These are phyloP conservation scores for Ambastaia sidthimunki DNA, from an alignment of 2,797 vertebrate species.

Conservation along the genomic window DNA sequence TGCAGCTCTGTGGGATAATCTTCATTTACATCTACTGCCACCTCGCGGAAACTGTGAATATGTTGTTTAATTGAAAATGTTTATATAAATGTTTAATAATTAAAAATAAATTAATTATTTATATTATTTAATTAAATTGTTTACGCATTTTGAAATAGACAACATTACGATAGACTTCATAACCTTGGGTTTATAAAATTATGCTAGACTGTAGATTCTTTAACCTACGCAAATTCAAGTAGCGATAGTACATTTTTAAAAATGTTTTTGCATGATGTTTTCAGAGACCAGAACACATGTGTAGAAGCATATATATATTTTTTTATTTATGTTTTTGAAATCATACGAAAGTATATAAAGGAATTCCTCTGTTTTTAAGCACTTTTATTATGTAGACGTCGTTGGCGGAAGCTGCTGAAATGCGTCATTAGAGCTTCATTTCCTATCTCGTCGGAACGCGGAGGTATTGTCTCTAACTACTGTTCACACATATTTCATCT, in stretches of 20 bases:
- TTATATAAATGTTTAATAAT: too few species aligned
- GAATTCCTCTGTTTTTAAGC: not conserved
- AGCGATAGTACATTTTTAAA: not conserved
- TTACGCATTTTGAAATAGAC: too few species aligned
- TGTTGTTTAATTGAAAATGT: not conserved
- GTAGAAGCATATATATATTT: not conserved
- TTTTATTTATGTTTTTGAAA: not conserved
- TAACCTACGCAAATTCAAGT: too few species aligned
- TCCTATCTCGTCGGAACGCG: conserved; percentile 38
- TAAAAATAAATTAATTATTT: too few species aligned
- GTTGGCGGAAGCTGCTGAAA: conserved; percentile 26
- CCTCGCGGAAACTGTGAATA: not conserved
- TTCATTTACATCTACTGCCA: not conserved
- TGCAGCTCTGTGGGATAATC: too few species aligned
- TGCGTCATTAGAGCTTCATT: conserved; percentile 17
- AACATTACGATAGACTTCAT: too few species aligned
- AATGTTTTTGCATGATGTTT: not conserved
- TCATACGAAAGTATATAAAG: not conserved
- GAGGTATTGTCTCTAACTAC: conserved; percentile 54
- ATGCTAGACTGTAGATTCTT: too few species aligned
- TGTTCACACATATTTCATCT: not conserved
- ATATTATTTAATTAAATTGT: too few species aligned
- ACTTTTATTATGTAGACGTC: conserved; percentile 7
- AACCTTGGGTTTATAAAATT: too few species aligned
- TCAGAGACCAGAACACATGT: not conserved